Evolutionary conservation across 2,888 invertebrate genomes (phyloP), one percentile per base, ranked within the genome.

Genomic region (Acanthosoma haemorrhoidale): DNA sequence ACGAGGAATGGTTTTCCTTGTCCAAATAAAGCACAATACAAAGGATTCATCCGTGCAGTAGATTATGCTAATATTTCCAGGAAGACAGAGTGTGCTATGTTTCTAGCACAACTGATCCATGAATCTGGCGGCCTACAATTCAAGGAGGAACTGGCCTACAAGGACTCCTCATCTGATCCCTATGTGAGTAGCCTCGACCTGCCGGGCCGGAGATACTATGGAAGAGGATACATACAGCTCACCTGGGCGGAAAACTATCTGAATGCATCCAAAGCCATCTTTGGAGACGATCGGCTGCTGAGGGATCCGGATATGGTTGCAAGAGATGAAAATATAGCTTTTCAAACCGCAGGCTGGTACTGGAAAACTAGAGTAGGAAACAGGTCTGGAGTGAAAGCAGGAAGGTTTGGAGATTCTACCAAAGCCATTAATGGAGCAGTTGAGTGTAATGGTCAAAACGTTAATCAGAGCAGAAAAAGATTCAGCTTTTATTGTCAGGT

Each of bases 191-290:
- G 2, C n/a, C 25, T 51, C 29, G 51, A 51, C 25, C 16, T 13
- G n/a, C 25, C 25, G 13, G 51, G 51, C n/a, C 21, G n/a, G n/a
- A 51, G 51, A 25, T 51, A 51, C n/a, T 51, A 51, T 51, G 51
- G 51, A 25, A 51, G 51, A 51, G 51, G 51, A 25, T 51, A 51
- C 29, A 51, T 51, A n/a, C 51, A 51, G n/a, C 51, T 51, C n/a
- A 51, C 51, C n/a, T 51, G 51, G 51, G 51, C 51, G 13, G 25
- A 25, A 51, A 51, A 51, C 5, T 51, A 51, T 25, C 2, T 0
- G n/a, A 25, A 5, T n/a, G 51, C 51, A 25, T 51, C 51, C 8
- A 51, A 8, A 2, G 51, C 6, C 29, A 51, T 51, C n/a, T 51
- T 6, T n/a, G 51, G 51, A 25, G n/a, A 51, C n/a, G 51, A 51